A percentile compares a stretch with the other conserved stretches of the same genome.
Evolutionary conservation across 2,888 invertebrate species (phyloP).

Genomic region (Papilio elwesi): DNA sequence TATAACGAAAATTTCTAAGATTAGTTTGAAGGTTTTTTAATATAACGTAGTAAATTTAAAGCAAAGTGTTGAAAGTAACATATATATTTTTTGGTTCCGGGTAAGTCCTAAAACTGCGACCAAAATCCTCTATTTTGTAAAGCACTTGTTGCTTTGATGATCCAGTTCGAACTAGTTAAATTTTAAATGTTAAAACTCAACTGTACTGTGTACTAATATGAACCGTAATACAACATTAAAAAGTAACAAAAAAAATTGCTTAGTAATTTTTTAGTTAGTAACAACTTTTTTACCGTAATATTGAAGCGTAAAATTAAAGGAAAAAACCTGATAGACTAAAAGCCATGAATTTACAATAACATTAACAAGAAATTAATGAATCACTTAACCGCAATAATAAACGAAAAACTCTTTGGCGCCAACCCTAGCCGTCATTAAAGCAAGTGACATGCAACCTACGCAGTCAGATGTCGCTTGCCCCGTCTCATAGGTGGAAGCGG

Average conservation of each 20-base stretch:
- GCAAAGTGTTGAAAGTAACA: too few species aligned
- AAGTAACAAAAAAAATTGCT: background rate
- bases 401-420: background rate
- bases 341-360: background rate
- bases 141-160: too few species aligned
- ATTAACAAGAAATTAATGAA: background rate
- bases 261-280: background rate
- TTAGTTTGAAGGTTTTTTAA: too few species aligned
- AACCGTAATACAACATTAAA: too few species aligned
- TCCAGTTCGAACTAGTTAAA: too few species aligned
- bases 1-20: too few species aligned
- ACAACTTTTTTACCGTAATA: background rate
- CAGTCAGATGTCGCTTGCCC: background rate
- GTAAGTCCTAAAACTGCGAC: too few species aligned
- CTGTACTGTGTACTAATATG: too few species aligned
- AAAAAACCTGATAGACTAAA: background rate
- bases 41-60: too few species aligned
- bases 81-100: too few species aligned
- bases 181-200: too few species aligned
- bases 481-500: background rate
- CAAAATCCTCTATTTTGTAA: too few species aligned
- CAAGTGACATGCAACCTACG: constrained; percentile 3
- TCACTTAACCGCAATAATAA: background rate
- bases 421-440: background rate
- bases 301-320: background rate